phyloP scores from a whole-genome alignment of 1,140 invertebrate genomes.

The Melitaea cinxia region DNA sequence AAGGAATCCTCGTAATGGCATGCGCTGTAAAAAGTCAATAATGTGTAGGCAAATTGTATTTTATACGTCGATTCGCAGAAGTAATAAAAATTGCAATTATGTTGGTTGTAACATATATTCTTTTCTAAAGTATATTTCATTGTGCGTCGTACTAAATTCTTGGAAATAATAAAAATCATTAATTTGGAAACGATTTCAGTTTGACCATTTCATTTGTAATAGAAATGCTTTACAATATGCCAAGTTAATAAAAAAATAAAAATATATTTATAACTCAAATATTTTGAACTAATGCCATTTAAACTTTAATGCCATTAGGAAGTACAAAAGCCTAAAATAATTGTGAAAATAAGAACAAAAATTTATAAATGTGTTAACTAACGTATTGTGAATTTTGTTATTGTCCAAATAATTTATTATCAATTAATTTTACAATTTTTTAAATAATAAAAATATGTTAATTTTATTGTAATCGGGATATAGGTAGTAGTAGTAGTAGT shows the following conservation, averaged over 20 bases:
- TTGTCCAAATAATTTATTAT: no score
- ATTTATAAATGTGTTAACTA: no score
- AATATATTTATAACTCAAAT: no score
- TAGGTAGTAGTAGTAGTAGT: no score
- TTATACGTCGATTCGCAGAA: slow-evolving; percentile 61
- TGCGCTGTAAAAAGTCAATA: slow-evolving; percentile 60
- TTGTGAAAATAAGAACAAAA: no score
- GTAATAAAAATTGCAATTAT: slow-evolving; percentile 68
- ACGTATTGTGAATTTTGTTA: no score
- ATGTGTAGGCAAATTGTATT: slow-evolving; percentile 70
- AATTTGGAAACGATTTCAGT: neutral
- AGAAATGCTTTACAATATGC: neutral
- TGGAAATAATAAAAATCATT: neutral
- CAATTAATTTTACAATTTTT: no score
- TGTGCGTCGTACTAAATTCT: neutral
- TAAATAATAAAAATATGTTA: no score
- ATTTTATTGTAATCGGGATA: no score
- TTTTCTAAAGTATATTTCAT: slow-evolving; percentile 4
- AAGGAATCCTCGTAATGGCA: slow-evolving; percentile 64
- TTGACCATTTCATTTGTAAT: neutral
- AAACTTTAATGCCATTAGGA: no score
- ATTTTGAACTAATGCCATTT: no score
- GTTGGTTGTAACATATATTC: slow-evolving; percentile 24
- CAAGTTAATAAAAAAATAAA: neutral
- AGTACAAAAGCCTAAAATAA: no score